These are phyloP conservation scores for Gymnobelideus leadbeateri DNA, from an alignment of 2,113 vertebrate genomes.

Conservation along the genomic window DNA sequence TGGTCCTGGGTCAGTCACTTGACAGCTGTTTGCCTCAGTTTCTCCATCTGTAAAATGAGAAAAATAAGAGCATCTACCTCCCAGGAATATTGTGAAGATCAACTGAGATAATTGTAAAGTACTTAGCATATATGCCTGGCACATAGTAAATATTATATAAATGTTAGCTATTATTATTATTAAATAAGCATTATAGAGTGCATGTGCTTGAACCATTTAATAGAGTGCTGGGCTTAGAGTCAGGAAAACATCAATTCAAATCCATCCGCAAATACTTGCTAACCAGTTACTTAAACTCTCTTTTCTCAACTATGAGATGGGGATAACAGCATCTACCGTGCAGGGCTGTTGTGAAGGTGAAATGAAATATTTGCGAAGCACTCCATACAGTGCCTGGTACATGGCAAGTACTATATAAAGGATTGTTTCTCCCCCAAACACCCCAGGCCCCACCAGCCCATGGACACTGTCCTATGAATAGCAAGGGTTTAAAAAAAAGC, in stretches of 20 bases:
- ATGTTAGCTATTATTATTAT: not conserved
- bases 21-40: not conserved
- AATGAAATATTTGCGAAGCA: not conserved
- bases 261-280: not conserved
- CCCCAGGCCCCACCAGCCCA: not conserved
- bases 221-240: not conserved
- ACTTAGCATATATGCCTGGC: not conserved
- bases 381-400: not conserved
- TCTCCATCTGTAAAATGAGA: not conserved
- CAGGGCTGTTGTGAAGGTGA: not conserved
- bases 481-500: not conserved
- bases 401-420: not conserved
- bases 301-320: not conserved
- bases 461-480: not conserved
- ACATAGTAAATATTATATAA: not conserved
- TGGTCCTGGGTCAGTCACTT: not conserved
- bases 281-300: not conserved
- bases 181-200: not conserved
- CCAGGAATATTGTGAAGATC: not conserved
- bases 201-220: no score
- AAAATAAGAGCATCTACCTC: not conserved
- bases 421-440: not conserved
- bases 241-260: not conserved
- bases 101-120: not conserved
- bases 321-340: not conserved